A percentile compares a stretch with the other conserved stretches of the same genome.
Conservation (phyloP, 1,140 invertebrate species). For the Eufriesea mexicana region DNA sequence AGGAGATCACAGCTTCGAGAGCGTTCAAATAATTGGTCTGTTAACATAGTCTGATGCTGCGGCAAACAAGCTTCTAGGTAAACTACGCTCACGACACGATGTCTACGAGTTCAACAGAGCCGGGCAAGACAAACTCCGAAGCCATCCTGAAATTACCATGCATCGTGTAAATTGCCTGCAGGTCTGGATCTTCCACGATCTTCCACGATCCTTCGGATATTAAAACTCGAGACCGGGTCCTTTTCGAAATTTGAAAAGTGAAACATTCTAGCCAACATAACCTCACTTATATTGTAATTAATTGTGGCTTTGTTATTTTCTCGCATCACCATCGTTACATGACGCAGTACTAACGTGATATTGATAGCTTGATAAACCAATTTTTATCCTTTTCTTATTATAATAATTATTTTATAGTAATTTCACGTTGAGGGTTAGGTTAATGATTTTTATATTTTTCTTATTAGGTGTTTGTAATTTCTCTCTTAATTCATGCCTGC, state of each 20-base stretch:
- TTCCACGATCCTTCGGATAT: neutral
- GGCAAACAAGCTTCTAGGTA: neutral
- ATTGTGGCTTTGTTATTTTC: neutral
- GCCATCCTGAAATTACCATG: neutral
- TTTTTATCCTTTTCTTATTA: too few species aligned
- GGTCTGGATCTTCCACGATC: too few species aligned
- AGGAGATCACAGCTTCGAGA: neutral
- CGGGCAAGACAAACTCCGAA: neutral
- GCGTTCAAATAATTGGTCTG: neutral
- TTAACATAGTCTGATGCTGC: neutral
- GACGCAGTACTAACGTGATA: too few species aligned
- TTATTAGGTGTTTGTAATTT: too few species aligned
- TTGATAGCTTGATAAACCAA: too few species aligned
- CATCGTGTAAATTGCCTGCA: too few species aligned
- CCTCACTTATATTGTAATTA: neutral
- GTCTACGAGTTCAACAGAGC: neutral
- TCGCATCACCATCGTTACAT: too few species aligned
- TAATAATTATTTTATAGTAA: too few species aligned
- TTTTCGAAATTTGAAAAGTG: neutral
- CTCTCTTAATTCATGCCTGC: too few species aligned
- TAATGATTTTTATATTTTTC: too few species aligned
- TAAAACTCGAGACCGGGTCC: neutral
- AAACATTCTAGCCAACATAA: too few species aligned
- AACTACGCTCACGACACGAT: neutral
- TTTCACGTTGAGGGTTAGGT: too few species aligned